Base-by-base conservation (phyloP, 2,797 vertebrate genomes). In the Chrysocyon brachyurus region DNA sequence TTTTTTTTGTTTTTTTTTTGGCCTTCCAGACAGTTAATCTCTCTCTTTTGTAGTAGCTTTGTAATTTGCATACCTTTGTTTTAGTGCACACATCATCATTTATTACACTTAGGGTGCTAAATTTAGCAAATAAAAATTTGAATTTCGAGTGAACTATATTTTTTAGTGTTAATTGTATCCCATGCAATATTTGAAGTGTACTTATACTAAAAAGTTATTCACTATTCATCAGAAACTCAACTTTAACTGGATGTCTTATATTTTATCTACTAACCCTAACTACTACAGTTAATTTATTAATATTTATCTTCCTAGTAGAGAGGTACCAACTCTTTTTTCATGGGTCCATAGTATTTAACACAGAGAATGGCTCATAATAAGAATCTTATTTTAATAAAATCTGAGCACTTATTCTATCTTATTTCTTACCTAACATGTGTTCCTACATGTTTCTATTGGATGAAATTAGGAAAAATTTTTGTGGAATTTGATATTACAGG, bases 61-160 rank as follows among this genome's bases (percentile, higher is more conserved):
- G 9, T 79, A 61, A 28, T 78, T 84, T 49, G 12, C 36, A 24
- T 87, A 36, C 3, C 2, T 91, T 91, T 78, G 90, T 79, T 90
- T 91, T 68, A 90, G 11, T 46, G 6, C 70, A 49, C 68, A 61
- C 63, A 5, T 3, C n/a, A 85, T 54, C 10, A 28, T 91, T 81
- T 84, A 40, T 61, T 90, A 54, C 6, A 68, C 17, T 84, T 90
- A 66, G 12, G 12, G 12, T 91, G 21, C 21, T 78, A 68, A 0
- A 49, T 87, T 72, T 49, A 95, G 17, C 52, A 90, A 95, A 81
- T 79, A 49, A 96, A 94, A 94, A 31, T 57, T 94, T 87, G 85
- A 87, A 70, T 87, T 77, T 93, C 46, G 86, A 7, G 26, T 79
- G 54, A 40, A 64, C 7, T 72, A 22, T 52, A 46, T 86, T 87